Conservation (phyloP, 2,113 vertebrate genomes). For the Sander vitreus region DNA sequence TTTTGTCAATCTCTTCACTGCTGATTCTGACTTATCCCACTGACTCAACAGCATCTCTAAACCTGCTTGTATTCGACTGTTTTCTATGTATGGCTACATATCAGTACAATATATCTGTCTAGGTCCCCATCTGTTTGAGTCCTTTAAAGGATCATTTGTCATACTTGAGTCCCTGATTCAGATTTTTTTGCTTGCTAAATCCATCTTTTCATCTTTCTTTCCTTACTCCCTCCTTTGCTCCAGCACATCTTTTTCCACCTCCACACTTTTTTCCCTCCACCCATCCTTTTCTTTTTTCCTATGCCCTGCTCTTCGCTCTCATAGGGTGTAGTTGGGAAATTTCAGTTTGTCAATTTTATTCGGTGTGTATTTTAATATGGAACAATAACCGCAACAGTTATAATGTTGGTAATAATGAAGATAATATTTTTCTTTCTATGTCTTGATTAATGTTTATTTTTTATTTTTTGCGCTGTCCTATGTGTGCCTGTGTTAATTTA, state of each 20-base stretch:
- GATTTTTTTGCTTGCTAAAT: slow-evolving; percentile 53
- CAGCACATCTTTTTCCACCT: slow-evolving; percentile 22
- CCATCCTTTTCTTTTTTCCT: neutral
- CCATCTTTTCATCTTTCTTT: slow-evolving; percentile 20
- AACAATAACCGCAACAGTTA: slow-evolving; percentile 62
- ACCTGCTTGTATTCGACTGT: slow-evolving; percentile 8
- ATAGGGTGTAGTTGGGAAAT: slow-evolving; percentile 46
- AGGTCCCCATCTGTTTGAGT: slow-evolving; percentile 34
- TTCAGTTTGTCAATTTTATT: slow-evolving; percentile 61
- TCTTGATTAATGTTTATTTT: slow-evolving; percentile 12
- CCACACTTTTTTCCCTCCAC: neutral
- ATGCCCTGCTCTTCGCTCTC: slow-evolving; percentile 46
- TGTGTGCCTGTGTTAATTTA: slow-evolving; percentile 43
- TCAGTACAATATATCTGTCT: slow-evolving; percentile 18
- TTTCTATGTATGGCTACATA: too few species aligned
- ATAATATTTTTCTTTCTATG: slow-evolving; percentile 18
- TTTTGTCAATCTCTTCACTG: too few species aligned
- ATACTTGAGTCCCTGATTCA: slow-evolving; percentile 48
- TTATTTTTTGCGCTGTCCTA: slow-evolving; percentile 45
- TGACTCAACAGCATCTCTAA: slow-evolving; percentile 14
- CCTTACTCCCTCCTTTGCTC: slow-evolving; percentile 9
- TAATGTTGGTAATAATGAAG: slow-evolving; percentile 53
- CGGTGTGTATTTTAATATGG: slow-evolving; percentile 57
- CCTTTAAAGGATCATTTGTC: slow-evolving; percentile 23
- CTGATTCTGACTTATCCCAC: slow-evolving; percentile 12